Evolutionary conservation across 2,113 vertebrate species (phyloP).

Genomic region (Anguilla rostrata): DNA sequence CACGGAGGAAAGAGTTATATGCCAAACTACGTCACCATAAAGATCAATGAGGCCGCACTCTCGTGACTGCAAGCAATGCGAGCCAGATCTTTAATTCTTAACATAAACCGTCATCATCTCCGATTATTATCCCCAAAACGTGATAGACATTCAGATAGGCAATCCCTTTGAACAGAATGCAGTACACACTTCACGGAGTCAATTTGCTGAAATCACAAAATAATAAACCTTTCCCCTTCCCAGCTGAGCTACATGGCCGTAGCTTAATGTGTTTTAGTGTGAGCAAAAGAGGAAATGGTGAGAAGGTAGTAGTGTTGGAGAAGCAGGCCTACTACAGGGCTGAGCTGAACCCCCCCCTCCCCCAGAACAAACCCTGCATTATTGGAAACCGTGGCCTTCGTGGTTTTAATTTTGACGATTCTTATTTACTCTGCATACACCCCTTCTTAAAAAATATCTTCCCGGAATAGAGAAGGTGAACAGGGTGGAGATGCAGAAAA

Average conservation of each 20-base stretch:
- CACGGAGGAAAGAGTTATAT: not conserved
- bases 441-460: no score
- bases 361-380: not conserved
- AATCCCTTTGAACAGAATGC: not conserved
- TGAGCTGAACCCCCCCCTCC: no score
- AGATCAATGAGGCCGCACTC: constrained; percentile 37
- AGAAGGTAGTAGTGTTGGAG: no score
- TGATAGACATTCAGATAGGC: constrained; percentile 11
- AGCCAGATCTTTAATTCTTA: constrained; percentile 27
- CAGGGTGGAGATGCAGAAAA: no score
- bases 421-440: no score
- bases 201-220: not conserved
- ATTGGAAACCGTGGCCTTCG: not conserved
- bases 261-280: not conserved
- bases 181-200: not conserved
- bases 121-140: not conserved
- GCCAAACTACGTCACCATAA: constrained; percentile 34
- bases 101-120: constrained; percentile 27
- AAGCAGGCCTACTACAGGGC: no score
- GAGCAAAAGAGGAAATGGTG: not conserved
- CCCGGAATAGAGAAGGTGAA: no score
- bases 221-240: constrained; percentile 3
- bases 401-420: no score
- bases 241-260: not conserved
- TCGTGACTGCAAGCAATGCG: constrained; percentile 40